These are phyloP conservation scores for Schizothorax lantsangensis DNA, from an alignment of 2,797 vertebrate species.

Conservation along the genomic window DNA sequence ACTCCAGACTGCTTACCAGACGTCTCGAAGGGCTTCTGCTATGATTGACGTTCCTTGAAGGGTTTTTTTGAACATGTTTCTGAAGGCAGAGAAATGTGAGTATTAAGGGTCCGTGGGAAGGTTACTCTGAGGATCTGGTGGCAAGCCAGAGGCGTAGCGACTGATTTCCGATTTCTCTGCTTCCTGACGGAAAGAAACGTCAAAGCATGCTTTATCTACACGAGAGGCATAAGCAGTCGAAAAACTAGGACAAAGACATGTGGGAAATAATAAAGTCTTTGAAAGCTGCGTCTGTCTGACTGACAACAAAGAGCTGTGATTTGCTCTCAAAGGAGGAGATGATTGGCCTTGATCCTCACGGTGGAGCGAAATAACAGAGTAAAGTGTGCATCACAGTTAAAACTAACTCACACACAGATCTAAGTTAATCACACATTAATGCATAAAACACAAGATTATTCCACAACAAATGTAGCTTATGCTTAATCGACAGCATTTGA, in stretches of 20 bases:
- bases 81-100: conserved; percentile 1
- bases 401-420: background rate
- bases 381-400: background rate
- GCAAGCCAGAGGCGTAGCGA: background rate
- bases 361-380: background rate
- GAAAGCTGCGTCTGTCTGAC: conserved; percentile 17
- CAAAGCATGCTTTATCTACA: conserved; percentile 18
- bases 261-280: conserved; percentile 45
- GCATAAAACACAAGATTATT: too few species aligned
- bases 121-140: conserved; percentile 38
- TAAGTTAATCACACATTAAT: background rate
- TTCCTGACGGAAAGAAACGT: conserved; percentile 33
- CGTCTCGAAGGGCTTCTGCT: conserved; percentile 7
- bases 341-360: conserved; percentile 30
- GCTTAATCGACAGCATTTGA: background rate
- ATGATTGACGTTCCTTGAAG: conserved; percentile 9
- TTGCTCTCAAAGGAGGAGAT: conserved; percentile 41
- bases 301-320: conserved; percentile 10
- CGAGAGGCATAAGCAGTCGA: conserved; percentile 11
- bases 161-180: conserved; percentile 21
- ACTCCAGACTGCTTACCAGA: background rate
- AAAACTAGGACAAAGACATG: conserved; percentile 47
- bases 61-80: conserved; percentile 21
- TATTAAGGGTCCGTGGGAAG: conserved; percentile 17
- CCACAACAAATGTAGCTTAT: background rate